Conservation (phyloP, 2,797 vertebrate species). For the Chlorospingus flavigularis region DNA sequence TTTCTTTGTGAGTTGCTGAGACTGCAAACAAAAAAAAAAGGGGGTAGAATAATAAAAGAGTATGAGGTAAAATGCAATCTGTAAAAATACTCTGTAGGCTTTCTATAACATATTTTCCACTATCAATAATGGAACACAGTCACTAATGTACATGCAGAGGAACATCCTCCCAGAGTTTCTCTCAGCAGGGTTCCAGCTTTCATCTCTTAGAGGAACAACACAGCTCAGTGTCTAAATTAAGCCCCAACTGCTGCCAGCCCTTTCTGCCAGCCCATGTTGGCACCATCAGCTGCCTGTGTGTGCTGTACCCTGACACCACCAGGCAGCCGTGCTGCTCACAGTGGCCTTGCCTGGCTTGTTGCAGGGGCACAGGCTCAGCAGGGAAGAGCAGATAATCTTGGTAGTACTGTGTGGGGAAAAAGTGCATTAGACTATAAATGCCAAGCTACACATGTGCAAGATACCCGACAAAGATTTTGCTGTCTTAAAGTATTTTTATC, state of each 20-base stretch:
- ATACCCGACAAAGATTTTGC: neutral
- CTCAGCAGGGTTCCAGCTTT: neutral
- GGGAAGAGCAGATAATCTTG: neutral
- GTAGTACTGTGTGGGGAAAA: neutral
- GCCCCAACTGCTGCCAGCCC: neutral
- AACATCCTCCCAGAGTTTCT: neutral
- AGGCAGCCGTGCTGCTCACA: neutral
- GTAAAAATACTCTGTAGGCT: neutral
- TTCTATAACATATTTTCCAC: neutral
- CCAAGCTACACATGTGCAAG: neutral
- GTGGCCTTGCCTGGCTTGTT: neutral
- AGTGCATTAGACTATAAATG: neutral
- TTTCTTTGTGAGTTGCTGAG: slow-evolving; percentile 97
- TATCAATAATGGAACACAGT: neutral
- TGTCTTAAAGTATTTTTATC: neutral
- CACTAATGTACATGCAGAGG: neutral
- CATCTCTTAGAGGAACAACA: neutral
- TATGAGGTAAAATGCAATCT: neutral
- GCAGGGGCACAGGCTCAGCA: neutral
- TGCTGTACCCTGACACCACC: neutral
- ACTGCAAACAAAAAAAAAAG: slow-evolving; percentile 75
- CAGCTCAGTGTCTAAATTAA: neutral
- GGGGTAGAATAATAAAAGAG: neutral
- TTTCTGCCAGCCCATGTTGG: neutral
- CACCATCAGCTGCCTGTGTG: neutral